phyloP scores from a whole-genome alignment of 2,888 invertebrate species.

The Aleiodes leptofemur region DNA sequence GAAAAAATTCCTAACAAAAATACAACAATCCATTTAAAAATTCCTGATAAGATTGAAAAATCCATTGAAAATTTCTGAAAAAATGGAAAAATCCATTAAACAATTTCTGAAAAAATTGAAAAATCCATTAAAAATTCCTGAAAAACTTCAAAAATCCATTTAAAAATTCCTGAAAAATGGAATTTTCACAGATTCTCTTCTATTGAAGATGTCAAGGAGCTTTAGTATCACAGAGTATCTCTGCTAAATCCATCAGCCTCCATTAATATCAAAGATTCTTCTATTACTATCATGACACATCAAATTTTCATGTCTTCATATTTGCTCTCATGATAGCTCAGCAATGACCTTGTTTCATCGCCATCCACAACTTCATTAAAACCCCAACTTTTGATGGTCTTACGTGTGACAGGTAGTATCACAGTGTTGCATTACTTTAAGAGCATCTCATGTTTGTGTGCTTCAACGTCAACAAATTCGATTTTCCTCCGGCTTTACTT shows the following conservation, averaged over 20 bases:
- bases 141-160: no score
- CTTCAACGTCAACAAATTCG: conserved; percentile 23
- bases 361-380: conserved; percentile 40
- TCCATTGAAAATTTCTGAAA: no score
- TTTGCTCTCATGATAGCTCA: not conserved
- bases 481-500: conserved; percentile 11
- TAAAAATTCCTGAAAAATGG: not conserved
- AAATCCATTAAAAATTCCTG: no score
- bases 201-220: no score
- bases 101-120: not conserved
- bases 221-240: no score
- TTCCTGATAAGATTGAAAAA: no score
- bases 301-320: not conserved
- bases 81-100: no score
- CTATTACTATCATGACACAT: not conserved
- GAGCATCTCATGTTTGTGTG: conserved; percentile 27
- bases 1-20: no score
- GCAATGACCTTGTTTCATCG: conserved; percentile 35
- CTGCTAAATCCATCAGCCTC: no score
- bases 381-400: conserved; percentile 39
- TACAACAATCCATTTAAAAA: no score
- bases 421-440: conserved; percentile 40
- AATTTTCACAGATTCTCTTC: not conserved
- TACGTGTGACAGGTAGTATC: conserved; percentile 46
- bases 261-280: not conserved